phyloP scores from a whole-genome alignment of 2,888 invertebrate genomes.

The Malthinus flaveolus region DNA sequence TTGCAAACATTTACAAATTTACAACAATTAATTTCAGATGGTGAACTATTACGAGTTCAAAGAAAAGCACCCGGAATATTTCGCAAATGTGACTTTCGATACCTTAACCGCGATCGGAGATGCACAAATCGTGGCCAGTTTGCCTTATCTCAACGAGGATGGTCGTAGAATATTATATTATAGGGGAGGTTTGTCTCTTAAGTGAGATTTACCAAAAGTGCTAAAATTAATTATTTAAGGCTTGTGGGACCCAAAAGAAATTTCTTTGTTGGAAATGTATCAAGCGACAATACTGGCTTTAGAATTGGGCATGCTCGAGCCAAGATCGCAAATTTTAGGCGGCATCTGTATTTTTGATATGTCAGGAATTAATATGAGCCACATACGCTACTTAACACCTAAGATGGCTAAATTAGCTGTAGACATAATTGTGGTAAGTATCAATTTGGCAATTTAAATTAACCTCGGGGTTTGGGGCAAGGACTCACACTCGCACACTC shows the following conservation, averaged over 20 bases:
- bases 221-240: constrained; percentile 53
- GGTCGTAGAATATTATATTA: constrained; percentile 74
- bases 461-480: too few species aligned
- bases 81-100: constrained; percentile 67
- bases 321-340: constrained; percentile 74
- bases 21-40: constrained; percentile 58
- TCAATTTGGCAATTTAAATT: too few species aligned
- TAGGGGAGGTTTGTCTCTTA: constrained; percentile 62
- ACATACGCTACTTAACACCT: constrained; percentile 75
- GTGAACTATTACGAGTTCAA: constrained; percentile 77
- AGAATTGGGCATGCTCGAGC: constrained; percentile 76
- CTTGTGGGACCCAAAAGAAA: constrained; percentile 73
- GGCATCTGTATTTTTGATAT: constrained; percentile 79
- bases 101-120: constrained; percentile 69
- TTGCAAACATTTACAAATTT: constrained; percentile 19
- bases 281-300: constrained; percentile 70
- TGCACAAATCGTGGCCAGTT: constrained; percentile 69
- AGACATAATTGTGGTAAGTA: constrained; percentile 70
- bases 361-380: constrained; percentile 68
- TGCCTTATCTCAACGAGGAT: constrained; percentile 75
- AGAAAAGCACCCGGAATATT: constrained; percentile 69
- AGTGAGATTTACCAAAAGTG: background rate
- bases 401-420: constrained; percentile 68
- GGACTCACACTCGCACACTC: too few species aligned
- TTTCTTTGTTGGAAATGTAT: constrained; percentile 70